phyloP scores from a whole-genome alignment of 92 coral and sea anemone species.

The Montipora capitata region DNA sequence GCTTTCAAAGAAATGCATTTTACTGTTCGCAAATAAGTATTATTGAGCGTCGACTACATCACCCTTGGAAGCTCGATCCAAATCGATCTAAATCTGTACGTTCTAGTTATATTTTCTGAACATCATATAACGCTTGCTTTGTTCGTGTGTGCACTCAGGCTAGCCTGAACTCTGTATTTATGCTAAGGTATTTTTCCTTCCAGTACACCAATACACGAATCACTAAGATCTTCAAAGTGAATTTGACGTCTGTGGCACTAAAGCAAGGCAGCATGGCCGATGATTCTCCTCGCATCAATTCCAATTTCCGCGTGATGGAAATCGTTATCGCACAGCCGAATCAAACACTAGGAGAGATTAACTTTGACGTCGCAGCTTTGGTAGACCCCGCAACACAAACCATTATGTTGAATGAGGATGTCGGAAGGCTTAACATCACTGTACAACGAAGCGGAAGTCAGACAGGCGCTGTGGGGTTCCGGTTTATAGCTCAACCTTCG shows the following conservation, averaged over 20 bases:
- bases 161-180: background rate
- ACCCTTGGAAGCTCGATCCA: no score
- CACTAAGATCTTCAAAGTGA: conserved; percentile 87
- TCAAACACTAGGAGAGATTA: conserved; percentile 85
- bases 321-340: conserved; percentile 88
- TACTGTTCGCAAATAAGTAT: no score
- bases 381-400: conserved; percentile 73
- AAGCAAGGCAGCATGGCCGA: conserved; percentile 68
- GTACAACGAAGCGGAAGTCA: conserved; percentile 79
- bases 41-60: no score
- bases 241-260: conserved; percentile 84
- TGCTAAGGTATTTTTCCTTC: background rate
- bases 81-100: no score
- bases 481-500: conserved; percentile 75
- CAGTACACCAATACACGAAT: conserved; percentile 75
- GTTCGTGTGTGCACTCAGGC: background rate
- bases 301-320: conserved; percentile 75
- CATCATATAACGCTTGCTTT: no score
- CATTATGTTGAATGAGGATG: conserved; percentile 69
- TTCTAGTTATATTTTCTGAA: no score
- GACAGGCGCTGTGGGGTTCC: conserved; percentile 85
- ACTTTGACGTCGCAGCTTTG: conserved; percentile 77
- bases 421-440: conserved; percentile 55
- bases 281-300: conserved; percentile 88
- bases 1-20: no score